Evolutionary conservation across 2,888 invertebrate species (phyloP).

Genomic region (Agapetus fuscipes): DNA sequence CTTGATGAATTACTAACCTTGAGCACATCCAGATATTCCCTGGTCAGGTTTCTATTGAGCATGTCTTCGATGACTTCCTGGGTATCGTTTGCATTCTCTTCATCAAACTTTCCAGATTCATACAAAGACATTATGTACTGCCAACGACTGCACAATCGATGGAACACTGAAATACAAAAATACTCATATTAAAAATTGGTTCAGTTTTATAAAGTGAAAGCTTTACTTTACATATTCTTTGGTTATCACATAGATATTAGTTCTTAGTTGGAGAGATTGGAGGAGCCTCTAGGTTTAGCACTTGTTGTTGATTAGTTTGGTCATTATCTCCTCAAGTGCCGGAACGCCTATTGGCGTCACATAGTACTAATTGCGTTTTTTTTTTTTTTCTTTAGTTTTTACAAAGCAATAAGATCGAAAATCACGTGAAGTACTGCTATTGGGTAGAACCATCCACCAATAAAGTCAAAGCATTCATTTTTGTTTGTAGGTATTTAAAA

Average conservation of each 20-base stretch:
- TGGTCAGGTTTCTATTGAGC: slow-evolving; percentile 72
- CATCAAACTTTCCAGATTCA: slow-evolving; percentile 66
- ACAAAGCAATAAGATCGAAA: no score
- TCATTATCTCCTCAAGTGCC: no score
- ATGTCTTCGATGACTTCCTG: slow-evolving; percentile 82
- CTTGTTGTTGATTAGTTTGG: no score
- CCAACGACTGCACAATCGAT: slow-evolving; percentile 67
- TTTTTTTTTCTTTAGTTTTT: no score
- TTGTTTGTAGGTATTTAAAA: no score
- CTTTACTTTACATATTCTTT: neutral
- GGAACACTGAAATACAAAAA: slow-evolving; percentile 52
- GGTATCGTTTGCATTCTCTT: slow-evolving; percentile 63
- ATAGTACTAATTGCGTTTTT: no score
- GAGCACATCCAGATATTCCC: slow-evolving; percentile 80
- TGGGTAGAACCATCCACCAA: no score
- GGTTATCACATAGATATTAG: neutral
- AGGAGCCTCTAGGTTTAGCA: no score
- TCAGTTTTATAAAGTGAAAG: neutral
- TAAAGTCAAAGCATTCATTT: no score
- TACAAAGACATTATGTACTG: slow-evolving; percentile 66
- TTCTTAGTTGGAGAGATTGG: no score
- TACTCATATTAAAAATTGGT: neutral
- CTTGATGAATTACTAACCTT: slow-evolving; percentile 49
- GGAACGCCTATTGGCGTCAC: no score
- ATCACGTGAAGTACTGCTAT: no score